Conservation (phyloP, 2,888 invertebrate genomes). For the Tachina lurida region DNA sequence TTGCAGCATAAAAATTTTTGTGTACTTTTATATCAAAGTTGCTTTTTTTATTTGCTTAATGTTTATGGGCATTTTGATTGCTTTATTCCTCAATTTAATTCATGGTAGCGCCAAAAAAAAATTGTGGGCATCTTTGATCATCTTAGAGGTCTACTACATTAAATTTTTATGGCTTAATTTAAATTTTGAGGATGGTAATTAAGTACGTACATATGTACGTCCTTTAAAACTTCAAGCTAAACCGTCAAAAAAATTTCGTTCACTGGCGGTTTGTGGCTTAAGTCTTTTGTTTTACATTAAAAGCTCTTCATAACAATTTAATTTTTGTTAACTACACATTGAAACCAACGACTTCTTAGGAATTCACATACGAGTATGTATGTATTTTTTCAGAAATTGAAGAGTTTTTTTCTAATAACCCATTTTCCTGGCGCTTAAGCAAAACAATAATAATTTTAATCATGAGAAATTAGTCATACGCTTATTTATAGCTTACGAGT, state of each 20-base stretch:
- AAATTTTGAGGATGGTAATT: not conserved
- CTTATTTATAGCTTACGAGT: not conserved
- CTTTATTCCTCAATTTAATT: too few relatives aligned
- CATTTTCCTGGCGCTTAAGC: constrained; percentile 45
- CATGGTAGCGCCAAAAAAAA: too few relatives aligned
- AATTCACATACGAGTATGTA: too few relatives aligned
- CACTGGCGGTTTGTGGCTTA: not conserved
- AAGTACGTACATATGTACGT: not conserved
- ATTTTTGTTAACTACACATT: constrained; percentile 1
- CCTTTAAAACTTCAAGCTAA: not conserved
- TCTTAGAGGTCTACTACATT: not conserved
- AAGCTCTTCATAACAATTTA: not conserved
- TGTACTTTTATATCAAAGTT: too few relatives aligned
- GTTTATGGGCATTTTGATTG: too few relatives aligned
- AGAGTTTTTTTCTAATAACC: constrained; percentile 18
- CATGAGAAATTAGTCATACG: constrained; percentile 55
- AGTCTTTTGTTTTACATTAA: constrained; percentile 8
- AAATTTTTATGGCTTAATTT: constrained; percentile 5
- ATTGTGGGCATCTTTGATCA: too few relatives aligned
- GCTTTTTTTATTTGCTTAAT: too few relatives aligned
- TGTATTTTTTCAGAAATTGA: not conserved
- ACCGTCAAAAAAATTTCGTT: not conserved
- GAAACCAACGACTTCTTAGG: not conserved
- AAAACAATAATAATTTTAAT: constrained; percentile 35
- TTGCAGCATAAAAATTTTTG: too few relatives aligned